Percentiles rank a stretch among this genome's conserved stretches.
phyloP scores from a whole-genome alignment of 2,797 vertebrate species.

The Onychomys arenicola region DNA sequence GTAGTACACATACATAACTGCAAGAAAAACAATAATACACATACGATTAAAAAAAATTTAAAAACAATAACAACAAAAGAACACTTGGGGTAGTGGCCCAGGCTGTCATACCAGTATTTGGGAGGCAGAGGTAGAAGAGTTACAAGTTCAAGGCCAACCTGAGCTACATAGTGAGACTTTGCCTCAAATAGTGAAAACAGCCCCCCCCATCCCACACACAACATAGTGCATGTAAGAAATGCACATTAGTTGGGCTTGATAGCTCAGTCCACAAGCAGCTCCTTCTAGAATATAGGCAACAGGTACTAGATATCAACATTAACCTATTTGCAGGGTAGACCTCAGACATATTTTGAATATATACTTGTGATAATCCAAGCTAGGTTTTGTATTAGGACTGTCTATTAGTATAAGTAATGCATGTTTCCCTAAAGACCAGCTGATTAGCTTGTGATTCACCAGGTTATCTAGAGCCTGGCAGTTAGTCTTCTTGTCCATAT shows the following conservation, averaged over 20 bases:
- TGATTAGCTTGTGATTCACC: background rate
- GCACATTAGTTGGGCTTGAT: background rate
- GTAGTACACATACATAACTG: background rate
- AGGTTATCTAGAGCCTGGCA: background rate
- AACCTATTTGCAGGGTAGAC: slow-evolving; percentile 22
- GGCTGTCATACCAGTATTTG: background rate
- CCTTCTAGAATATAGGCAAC: background rate
- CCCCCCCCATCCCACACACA: background rate
- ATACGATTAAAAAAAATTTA: background rate
- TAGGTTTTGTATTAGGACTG: background rate
- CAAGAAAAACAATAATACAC: background rate
- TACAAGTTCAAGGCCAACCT: background rate
- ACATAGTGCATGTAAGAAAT: background rate
- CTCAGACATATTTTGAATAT: slow-evolving; percentile 52
- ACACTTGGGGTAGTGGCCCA: background rate
- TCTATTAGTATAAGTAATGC: background rate
- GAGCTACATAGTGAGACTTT: background rate
- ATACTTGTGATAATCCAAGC: background rate
- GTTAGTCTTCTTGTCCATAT: slow-evolving; percentile 26
- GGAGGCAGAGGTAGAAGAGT: background rate
- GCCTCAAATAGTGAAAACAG: background rate
- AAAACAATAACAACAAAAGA: background rate
- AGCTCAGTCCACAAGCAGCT: background rate
- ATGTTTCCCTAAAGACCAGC: background rate
- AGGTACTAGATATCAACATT: slow-evolving; percentile 16